A percentile compares a stretch with the other conserved stretches of the same genome.
phyloP scores from a whole-genome alignment of 2,113 vertebrate species.

The Himantopus leucocephalus region DNA sequence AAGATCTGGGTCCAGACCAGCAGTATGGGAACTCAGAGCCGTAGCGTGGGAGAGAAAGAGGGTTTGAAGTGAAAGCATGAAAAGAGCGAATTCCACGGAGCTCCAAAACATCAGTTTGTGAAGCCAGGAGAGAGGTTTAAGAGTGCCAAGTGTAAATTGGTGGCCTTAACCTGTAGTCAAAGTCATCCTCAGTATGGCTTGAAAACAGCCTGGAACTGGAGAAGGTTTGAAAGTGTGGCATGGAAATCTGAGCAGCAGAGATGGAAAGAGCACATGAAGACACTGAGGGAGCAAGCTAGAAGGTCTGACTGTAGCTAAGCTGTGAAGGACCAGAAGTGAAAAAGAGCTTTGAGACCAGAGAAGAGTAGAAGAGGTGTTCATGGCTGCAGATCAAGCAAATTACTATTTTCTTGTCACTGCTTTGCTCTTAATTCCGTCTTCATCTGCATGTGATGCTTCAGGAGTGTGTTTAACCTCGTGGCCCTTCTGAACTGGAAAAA shows the following conservation, averaged over 20 bases:
- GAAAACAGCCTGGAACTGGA: neutral
- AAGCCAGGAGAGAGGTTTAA: neutral
- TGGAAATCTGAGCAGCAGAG: neutral
- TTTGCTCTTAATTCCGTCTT: neutral
- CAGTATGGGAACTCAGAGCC: neutral
- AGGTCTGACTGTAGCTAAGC: neutral
- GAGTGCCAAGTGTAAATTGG: neutral
- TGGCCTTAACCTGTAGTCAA: neutral
- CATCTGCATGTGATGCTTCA: fast-evolving
- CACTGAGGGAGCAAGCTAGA: neutral
- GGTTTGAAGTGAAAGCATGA: neutral
- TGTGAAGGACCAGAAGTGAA: neutral
- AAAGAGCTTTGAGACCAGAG: neutral
- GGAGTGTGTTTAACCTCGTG: neutral
- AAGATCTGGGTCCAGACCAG: neutral
- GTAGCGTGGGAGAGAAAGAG: neutral
- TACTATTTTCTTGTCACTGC: neutral
- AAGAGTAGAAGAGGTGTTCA: neutral
- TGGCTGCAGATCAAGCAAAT: neutral
- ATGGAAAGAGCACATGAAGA: neutral
- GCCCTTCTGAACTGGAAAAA: neutral
- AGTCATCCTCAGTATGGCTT: neutral
- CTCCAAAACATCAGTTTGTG: neutral
- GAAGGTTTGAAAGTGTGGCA: neutral
- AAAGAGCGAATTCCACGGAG: neutral